Evolutionary conservation across 1,140 invertebrate genomes (phyloP).

Genomic region (Ceratina calcarata): DNA sequence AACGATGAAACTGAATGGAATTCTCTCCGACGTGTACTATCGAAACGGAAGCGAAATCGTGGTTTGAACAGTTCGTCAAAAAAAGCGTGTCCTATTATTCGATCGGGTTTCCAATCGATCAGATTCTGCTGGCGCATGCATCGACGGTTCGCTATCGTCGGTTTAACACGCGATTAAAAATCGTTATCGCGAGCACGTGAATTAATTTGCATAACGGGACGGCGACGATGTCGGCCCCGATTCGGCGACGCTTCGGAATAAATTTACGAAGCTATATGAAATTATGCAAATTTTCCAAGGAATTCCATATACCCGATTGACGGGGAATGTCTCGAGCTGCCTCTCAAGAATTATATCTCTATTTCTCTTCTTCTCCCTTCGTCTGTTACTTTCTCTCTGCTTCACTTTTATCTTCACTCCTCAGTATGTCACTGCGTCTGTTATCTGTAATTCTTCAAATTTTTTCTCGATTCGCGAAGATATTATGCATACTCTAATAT

Average conservation of each 20-base stretch:
- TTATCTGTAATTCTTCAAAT: not conserved
- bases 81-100: constrained; percentile 14
- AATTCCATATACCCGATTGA: not conserved
- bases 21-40: not conserved
- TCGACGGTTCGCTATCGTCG: constrained; percentile 19
- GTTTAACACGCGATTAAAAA: constrained; percentile 52
- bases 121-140: not conserved
- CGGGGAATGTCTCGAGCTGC: not conserved
- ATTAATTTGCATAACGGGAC: constrained; percentile 50
- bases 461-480: not conserved
- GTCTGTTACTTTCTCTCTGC: not conserved
- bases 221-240: not conserved
- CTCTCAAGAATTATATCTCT: not conserved
- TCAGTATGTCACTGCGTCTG: not conserved
- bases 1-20: not conserved
- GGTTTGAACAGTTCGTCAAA: not conserved
- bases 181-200: constrained; percentile 12
- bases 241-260: constrained; percentile 37
- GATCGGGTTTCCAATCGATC: constrained; percentile 22
- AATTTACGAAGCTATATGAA: constrained; percentile 54
- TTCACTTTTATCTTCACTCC: not conserved
- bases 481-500: not conserved
- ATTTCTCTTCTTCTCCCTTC: not conserved
- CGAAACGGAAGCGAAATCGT: not conserved
- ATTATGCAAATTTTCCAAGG: constrained; percentile 47